Conservation (phyloP, 2,113 vertebrate species). For the Parus major region DNA sequence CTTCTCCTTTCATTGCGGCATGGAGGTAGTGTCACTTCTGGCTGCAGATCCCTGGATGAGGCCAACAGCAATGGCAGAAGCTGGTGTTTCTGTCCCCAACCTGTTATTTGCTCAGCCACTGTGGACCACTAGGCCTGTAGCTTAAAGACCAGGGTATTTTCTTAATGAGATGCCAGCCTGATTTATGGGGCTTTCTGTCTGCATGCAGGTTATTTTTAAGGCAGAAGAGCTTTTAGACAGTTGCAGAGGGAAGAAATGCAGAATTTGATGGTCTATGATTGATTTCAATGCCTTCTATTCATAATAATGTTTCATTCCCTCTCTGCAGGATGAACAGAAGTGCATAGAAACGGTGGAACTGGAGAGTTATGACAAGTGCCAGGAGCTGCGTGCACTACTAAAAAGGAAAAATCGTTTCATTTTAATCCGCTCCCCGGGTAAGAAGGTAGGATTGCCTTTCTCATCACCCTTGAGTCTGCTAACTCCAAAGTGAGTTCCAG, state of each 20-base stretch:
- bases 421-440: conserved; percentile 82
- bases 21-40: not conserved
- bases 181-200: not conserved
- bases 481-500: not conserved
- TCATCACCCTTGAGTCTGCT: not conserved
- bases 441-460: conserved; percentile 83
- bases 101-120: not conserved
- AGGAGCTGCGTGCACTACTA: conserved; percentile 86
- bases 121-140: not conserved
- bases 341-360: conserved; percentile 90
- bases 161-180: not conserved
- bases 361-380: conserved; percentile 91
- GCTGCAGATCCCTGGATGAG: not conserved
- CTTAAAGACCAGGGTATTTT: not conserved
- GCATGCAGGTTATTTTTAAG: conserved; percentile 25
- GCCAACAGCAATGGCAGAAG: not conserved
- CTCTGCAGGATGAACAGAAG: conserved; percentile 84
- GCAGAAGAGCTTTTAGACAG: conserved; percentile 2
- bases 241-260: not conserved
- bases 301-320: not conserved
- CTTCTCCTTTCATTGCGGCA: not conserved
- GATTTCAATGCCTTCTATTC: not conserved
- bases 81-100: not conserved
- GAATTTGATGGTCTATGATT: not conserved
- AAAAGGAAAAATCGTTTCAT: conserved; percentile 89